Conservation (phyloP, 2,797 vertebrate species). For the Arnoldichthys spilopterus region DNA sequence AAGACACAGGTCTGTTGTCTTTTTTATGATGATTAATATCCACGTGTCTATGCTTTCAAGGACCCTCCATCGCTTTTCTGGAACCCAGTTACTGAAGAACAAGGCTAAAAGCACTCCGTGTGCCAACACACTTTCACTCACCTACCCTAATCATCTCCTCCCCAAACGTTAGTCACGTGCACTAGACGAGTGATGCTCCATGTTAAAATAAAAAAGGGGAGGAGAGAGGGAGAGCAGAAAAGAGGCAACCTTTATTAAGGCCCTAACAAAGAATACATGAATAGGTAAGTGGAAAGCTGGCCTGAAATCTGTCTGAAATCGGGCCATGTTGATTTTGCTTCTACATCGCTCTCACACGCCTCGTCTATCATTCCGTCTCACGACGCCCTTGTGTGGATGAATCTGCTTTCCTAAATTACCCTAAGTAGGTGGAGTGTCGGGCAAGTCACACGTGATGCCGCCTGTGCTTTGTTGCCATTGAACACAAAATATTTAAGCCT, state of each 20-base stretch:
- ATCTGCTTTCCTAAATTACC: background rate
- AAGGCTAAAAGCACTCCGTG: slow-evolving; percentile 58
- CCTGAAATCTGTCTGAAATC: slow-evolving; percentile 45
- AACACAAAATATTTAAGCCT: too few species aligned
- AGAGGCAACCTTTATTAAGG: slow-evolving; percentile 55
- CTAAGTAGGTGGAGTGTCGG: background rate
- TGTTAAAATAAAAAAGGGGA: slow-evolving; percentile 28
- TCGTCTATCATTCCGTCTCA: slow-evolving; percentile 36
- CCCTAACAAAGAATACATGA: slow-evolving; percentile 55
- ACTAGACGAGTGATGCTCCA: slow-evolving; percentile 32
- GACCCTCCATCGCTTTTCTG: slow-evolving; percentile 58
- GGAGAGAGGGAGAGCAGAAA: background rate
- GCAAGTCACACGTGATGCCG: background rate
- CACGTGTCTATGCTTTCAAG: slow-evolving; percentile 60
- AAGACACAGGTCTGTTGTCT: slow-evolving; percentile 61
- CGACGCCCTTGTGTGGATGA: slow-evolving; percentile 25
- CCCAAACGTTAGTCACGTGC: slow-evolving; percentile 45
- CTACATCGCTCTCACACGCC: slow-evolving; percentile 20
- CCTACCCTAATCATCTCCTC: slow-evolving; percentile 34
- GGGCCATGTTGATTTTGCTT: slow-evolving; percentile 49
- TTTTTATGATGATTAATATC: slow-evolving; percentile 74
- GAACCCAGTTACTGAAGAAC: slow-evolving; percentile 54
- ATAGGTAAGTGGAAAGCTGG: slow-evolving; percentile 51
- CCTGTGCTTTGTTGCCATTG: background rate
- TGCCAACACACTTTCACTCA: slow-evolving; percentile 42